Conservation (phyloP, 37 sponge, comb jelly and placozoan genomes). For the Eunapius fragilis region DNA sequence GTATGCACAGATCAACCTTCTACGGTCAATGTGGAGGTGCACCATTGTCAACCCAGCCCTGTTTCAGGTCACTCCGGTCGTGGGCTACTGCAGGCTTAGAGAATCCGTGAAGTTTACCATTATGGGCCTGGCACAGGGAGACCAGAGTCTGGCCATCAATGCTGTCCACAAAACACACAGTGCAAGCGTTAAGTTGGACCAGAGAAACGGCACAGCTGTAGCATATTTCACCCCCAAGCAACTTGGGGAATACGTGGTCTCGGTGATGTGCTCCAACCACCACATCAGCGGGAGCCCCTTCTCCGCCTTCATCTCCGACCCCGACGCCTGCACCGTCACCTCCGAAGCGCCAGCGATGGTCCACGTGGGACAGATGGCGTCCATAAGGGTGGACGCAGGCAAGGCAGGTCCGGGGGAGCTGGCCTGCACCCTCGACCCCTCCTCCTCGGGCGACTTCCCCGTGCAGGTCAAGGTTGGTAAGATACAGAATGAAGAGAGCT, state of each 20-base stretch:
- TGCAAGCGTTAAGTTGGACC: slow-evolving; percentile 59
- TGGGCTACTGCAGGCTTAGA: slow-evolving; percentile 36
- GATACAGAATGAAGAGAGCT: slow-evolving; percentile 5
- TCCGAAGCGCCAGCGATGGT: slow-evolving; percentile 21
- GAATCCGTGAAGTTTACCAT: slow-evolving; percentile 73
- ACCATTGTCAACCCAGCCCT: slow-evolving; percentile 35
- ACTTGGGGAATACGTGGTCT: slow-evolving; percentile 67
- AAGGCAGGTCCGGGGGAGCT: slow-evolving; percentile 69
- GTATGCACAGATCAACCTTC: slow-evolving; percentile 49
- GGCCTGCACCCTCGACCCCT: slow-evolving; percentile 3
- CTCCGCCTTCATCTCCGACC: slow-evolving; percentile 57
- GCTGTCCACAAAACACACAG: slow-evolving; percentile 54
- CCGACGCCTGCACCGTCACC: slow-evolving; percentile 44
- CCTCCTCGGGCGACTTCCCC: slow-evolving; percentile 39
- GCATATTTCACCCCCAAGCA: slow-evolving; percentile 62
- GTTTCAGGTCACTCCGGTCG: slow-evolving; percentile 56
- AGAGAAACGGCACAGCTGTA: slow-evolving; percentile 21
- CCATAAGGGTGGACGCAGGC: slow-evolving; percentile 27
- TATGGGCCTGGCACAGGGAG: slow-evolving; percentile 40
- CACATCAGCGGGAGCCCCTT: slow-evolving; percentile 83
- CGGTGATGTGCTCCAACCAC: slow-evolving; percentile 47
- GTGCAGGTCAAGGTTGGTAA: not conserved
- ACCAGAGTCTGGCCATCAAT: slow-evolving; percentile 28
- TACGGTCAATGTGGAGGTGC: slow-evolving; percentile 1
- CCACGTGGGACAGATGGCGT: slow-evolving; percentile 34